Conservation (phyloP, 1,140 invertebrate species). For the Littorina saxatilis region DNA sequence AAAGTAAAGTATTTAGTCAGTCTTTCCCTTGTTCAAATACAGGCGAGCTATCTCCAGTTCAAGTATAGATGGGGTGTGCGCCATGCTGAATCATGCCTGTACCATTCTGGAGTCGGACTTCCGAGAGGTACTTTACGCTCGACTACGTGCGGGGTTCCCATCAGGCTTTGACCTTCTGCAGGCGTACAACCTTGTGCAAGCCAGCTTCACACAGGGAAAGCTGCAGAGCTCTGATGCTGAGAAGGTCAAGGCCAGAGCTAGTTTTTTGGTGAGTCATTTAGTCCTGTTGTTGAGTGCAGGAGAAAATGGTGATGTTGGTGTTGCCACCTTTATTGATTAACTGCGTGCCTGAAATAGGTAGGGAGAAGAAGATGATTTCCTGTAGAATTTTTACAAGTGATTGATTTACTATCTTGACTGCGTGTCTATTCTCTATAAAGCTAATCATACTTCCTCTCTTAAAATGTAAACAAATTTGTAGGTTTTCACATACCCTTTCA, state of each 20-base stretch:
- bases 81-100: constrained; percentile 95
- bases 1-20: too few species aligned
- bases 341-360: too few species aligned
- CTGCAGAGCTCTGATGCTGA: constrained; percentile 89
- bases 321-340: too few species aligned
- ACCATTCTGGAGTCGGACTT: constrained; percentile 92
- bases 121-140: constrained; percentile 84
- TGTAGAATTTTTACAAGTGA: too few species aligned
- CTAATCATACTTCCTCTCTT: too few species aligned
- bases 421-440: too few species aligned
- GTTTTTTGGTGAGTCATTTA: constrained; percentile 83
- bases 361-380: too few species aligned
- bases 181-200: constrained; percentile 85
- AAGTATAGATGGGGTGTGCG: constrained; percentile 96
- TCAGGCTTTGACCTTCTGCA: constrained; percentile 74
- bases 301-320: too few species aligned
- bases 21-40: constrained; percentile 27
- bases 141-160: constrained; percentile 88
- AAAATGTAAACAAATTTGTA: too few species aligned
- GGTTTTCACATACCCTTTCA: too few species aligned
- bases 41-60: constrained; percentile 91
- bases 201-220: constrained; percentile 88
- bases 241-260: constrained; percentile 80
- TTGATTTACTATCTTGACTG: too few species aligned
- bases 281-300: too few species aligned